Evolutionary conservation across 1,140 invertebrate genomes (phyloP).

Genomic region (Rhizoglyphus robini): DNA sequence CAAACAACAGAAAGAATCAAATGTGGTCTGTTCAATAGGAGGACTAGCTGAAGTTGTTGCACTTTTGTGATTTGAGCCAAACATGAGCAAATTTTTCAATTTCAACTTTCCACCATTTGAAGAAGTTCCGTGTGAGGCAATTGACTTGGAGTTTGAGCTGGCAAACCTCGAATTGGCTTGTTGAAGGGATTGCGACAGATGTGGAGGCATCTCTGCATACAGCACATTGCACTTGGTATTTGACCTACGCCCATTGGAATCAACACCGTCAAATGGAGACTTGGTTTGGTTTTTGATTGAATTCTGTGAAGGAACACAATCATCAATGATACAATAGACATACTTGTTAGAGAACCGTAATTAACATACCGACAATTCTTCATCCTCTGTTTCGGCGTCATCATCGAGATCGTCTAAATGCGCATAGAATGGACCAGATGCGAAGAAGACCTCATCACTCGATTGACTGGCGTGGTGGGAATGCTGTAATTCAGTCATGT

Average conservation of each 20-base stretch:
- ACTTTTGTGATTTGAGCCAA: too few relatives aligned
- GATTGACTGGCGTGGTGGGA: not conserved
- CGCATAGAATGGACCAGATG: slow-evolving; percentile 9
- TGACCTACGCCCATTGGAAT: not conserved
- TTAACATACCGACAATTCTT: too few relatives aligned
- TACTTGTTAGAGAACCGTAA: too few relatives aligned
- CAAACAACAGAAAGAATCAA: not conserved
- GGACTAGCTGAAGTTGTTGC: not conserved
- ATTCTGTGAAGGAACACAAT: not conserved
- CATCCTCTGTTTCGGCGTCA: not conserved
- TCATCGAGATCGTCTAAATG: not conserved
- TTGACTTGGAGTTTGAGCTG: not conserved
- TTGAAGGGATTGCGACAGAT: not conserved
- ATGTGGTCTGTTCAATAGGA: not conserved
- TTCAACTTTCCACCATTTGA: not conserved
- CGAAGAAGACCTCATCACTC: not conserved
- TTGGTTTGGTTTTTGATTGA: not conserved
- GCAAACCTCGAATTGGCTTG: too few relatives aligned
- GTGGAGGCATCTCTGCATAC: slow-evolving; percentile 5
- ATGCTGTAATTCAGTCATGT: too few relatives aligned
- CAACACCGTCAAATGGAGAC: not conserved
- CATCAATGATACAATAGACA: too few relatives aligned
- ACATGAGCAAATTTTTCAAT: not conserved
- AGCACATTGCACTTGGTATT: slow-evolving; percentile 3
- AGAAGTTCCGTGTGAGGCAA: not conserved